These are phyloP conservation scores for Colostygia pectinataria DNA, from an alignment of 2,888 invertebrate genomes.

Conservation along the genomic window DNA sequence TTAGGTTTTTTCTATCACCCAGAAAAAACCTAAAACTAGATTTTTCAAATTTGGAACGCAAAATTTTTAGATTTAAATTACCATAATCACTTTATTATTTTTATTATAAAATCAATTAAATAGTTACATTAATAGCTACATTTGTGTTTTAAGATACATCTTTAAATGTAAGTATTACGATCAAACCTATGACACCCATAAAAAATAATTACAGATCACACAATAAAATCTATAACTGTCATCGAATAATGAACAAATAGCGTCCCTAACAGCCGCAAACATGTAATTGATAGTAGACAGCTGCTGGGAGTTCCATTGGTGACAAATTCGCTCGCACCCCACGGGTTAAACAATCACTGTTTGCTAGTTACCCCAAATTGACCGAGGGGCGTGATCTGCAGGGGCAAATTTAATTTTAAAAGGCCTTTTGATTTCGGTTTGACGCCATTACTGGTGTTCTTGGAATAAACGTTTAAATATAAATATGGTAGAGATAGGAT, in stretches of 20 bases:
- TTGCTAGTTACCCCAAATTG: slow-evolving; percentile 54
- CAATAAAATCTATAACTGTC: slow-evolving; percentile 67
- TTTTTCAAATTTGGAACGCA: not conserved
- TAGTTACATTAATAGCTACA: too few relatives aligned
- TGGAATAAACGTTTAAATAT: not conserved
- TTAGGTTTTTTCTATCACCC: too few relatives aligned
- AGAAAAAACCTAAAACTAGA: not conserved
- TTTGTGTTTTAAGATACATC: too few relatives aligned
- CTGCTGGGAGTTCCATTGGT: slow-evolving; percentile 61
- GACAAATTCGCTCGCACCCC: slow-evolving; percentile 65
- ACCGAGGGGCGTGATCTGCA: slow-evolving; percentile 58
- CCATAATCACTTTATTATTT: too few relatives aligned
- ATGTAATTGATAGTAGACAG: slow-evolving; percentile 74
- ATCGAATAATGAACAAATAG: slow-evolving; percentile 74
- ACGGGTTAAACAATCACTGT: slow-evolving; percentile 47
- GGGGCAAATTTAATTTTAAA: slow-evolving; percentile 47
- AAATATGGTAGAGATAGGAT: not conserved
- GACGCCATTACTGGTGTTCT: slow-evolving; percentile 22
- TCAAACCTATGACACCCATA: slow-evolving; percentile 23
- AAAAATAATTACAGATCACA: slow-evolving; percentile 33
- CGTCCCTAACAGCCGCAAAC: slow-evolving; percentile 76
- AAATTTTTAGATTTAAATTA: too few relatives aligned
- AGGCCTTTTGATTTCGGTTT: slow-evolving; percentile 16
- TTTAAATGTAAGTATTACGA: too few relatives aligned
- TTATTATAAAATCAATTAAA: too few relatives aligned